Conservation (phyloP, 1,140 invertebrate genomes). For the Protaetia brevitarsis region DNA sequence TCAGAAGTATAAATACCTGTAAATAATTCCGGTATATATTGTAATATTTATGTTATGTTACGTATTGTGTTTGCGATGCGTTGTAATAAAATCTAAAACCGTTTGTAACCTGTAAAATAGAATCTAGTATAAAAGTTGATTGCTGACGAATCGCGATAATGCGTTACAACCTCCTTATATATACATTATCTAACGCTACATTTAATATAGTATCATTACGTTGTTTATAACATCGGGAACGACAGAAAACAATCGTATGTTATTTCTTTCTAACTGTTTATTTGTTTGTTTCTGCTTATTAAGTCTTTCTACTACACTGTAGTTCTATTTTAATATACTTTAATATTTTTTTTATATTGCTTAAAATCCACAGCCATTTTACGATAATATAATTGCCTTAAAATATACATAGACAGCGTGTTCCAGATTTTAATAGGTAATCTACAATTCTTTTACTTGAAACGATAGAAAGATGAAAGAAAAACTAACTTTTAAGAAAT, state of each 20-base stretch:
- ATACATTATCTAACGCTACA: no score
- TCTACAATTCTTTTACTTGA: no score
- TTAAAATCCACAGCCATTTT: constrained; percentile 14
- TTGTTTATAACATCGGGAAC: not conserved
- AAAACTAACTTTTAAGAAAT: no score
- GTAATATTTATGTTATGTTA: no score
- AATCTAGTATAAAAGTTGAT: constrained; percentile 25
- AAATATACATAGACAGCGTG: not conserved
- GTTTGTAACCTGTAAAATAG: constrained; percentile 21
- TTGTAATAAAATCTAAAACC: constrained; percentile 15
- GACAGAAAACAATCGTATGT: not conserved
- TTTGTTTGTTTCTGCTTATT: constrained; percentile 3
- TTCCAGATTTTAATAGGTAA: no score
- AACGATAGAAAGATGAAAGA: no score
- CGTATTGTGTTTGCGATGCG: no score
- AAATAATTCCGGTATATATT: constrained; percentile 35
- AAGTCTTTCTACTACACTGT: not conserved
- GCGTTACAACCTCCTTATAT: not conserved
- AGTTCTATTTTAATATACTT: no score
- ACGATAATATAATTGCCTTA: not conserved
- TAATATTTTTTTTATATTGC: constrained; percentile 2
- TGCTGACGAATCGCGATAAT: not conserved
- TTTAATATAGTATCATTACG: no score
- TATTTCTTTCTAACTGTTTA: not conserved
- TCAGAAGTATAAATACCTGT: constrained; percentile 34